phyloP scores from a whole-genome alignment of 2,797 vertebrate genomes.

The Gambelia wislizenii region DNA sequence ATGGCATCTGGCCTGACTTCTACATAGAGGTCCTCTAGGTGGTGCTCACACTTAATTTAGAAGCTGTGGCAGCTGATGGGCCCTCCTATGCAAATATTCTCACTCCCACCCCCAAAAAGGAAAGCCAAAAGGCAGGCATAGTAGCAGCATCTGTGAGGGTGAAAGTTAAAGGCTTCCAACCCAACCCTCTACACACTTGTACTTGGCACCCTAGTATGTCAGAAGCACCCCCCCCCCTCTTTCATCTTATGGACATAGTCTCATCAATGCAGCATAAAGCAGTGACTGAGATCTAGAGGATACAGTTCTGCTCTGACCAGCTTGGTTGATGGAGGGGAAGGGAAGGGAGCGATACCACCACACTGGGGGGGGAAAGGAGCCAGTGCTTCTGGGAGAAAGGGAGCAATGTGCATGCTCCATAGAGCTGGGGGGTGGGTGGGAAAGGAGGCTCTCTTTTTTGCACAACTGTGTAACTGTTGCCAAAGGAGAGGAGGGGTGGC shows the following conservation, averaged over 20 bases:
- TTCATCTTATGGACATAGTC: background rate
- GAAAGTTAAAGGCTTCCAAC: background rate
- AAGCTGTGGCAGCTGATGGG: background rate
- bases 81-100: background rate
- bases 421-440: background rate
- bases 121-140: background rate
- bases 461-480: background rate
- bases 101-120: background rate
- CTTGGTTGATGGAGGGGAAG: background rate
- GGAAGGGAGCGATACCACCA: background rate
- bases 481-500: background rate
- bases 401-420: background rate
- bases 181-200: background rate
- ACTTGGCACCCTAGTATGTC: background rate
- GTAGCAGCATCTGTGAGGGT: slow-evolving; percentile 19
- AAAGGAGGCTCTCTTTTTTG: background rate
- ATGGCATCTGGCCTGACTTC: background rate
- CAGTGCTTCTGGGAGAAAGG: too few species aligned
- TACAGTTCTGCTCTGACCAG: background rate
- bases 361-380: background rate
- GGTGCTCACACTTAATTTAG: background rate
- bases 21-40: background rate
- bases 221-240: background rate
- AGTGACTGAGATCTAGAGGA: background rate
- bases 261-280: background rate